Percentiles rank a stretch among this genome's conserved stretches.
These are phyloP conservation scores for Drosophila orena DNA, from an alignment of 1,140 invertebrate genomes.

Conservation along the genomic window DNA sequence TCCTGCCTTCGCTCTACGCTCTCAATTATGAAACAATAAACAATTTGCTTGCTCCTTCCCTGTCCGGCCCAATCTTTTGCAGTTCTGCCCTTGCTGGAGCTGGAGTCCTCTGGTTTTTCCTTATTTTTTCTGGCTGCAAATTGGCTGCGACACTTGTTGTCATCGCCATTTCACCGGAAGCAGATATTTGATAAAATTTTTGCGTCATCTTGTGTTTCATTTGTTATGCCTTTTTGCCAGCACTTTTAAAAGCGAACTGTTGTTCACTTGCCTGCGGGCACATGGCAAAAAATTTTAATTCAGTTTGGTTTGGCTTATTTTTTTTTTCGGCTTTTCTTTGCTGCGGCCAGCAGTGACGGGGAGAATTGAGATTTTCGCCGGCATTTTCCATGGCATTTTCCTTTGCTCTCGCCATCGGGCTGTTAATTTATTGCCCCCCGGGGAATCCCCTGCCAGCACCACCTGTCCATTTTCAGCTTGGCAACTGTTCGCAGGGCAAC, in stretches of 20 bases:
- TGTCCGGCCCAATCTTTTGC: neutral
- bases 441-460: constrained; percentile 5
- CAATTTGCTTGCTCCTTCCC: constrained; percentile 50
- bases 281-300: constrained; percentile 56
- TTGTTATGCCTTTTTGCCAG: constrained; percentile 20
- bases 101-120: neutral
- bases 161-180: constrained; percentile 53
- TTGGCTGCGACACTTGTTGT: constrained; percentile 38
- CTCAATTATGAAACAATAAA: constrained; percentile 71
- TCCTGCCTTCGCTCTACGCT: constrained; percentile 30
- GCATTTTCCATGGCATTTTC: neutral
- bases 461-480: constrained; percentile 1
- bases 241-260: constrained; percentile 13
- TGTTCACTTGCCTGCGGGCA: neutral
- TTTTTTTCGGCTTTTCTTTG: constrained; percentile 10
- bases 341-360: neutral
- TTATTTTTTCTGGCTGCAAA: constrained; percentile 37
- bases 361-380: neutral
- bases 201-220: constrained; percentile 61
- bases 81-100: neutral
- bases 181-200: constrained; percentile 74
- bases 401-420: neutral
- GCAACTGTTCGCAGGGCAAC: constrained; percentile 35
- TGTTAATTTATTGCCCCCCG: constrained; percentile 41
- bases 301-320: constrained; percentile 46